A percentile compares a stretch with the other conserved stretches of the same genome.
phyloP scores from a whole-genome alignment of 2,113 vertebrate species.

The Pavo muticus region DNA sequence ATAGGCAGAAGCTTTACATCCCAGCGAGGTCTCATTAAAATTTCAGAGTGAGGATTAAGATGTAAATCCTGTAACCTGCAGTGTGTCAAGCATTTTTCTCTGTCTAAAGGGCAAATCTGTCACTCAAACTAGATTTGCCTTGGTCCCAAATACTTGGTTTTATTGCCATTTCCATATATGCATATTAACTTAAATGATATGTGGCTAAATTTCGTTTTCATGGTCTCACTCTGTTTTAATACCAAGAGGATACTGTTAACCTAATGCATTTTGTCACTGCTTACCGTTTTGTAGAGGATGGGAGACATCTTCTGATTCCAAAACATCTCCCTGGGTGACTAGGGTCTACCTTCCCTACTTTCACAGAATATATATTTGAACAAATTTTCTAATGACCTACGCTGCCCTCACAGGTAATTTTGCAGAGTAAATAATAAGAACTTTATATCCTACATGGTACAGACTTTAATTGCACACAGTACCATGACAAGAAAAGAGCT shows the following conservation, averaged over 20 bases:
- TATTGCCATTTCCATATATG: not conserved
- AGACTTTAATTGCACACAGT: not conserved
- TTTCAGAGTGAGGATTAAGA: not conserved
- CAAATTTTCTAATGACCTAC: not conserved
- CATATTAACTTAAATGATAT: not conserved
- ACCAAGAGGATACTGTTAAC: not conserved
- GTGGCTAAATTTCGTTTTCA: not conserved
- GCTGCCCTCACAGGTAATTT: not conserved
- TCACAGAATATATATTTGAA: not conserved
- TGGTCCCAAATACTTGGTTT: not conserved
- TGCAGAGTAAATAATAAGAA: not conserved
- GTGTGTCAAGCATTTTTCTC: not conserved
- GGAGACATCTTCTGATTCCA: not conserved
- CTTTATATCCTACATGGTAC: not conserved
- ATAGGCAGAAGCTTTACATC: slow-evolving; percentile 1
- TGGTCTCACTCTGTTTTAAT: not conserved
- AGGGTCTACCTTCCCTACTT: not conserved
- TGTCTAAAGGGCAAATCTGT: slow-evolving; percentile 47
- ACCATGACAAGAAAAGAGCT: accelerated
- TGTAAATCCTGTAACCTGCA: slow-evolving; percentile 54
- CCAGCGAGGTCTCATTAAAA: slow-evolving; percentile 47
- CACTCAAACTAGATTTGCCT: slow-evolving; percentile 30
- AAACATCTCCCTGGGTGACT: not conserved
- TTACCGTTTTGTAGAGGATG: not conserved
- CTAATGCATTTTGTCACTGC: not conserved